Conservation (phyloP, 2,113 vertebrate species). For the Vidua chalybeata region DNA sequence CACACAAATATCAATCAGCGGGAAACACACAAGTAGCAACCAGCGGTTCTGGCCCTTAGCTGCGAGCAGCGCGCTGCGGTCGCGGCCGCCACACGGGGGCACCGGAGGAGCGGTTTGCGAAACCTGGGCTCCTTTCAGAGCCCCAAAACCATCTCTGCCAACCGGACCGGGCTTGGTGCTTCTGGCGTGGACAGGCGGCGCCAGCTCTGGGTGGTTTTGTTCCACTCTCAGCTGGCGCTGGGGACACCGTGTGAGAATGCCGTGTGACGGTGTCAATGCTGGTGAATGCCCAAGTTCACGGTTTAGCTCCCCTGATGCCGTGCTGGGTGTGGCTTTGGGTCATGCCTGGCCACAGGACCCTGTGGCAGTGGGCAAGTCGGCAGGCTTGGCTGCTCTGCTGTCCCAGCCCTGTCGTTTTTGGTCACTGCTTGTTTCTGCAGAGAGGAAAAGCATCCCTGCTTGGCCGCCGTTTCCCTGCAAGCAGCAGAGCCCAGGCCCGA, state of each 20-base stretch:
- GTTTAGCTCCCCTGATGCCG: not conserved
- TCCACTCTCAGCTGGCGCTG: not conserved
- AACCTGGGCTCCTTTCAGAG: not conserved
- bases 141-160: not conserved
- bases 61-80: not conserved
- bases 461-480: not conserved
- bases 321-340: not conserved
- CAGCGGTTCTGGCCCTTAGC: too few species aligned
- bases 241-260: not conserved
- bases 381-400: not conserved
- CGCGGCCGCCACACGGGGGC: not conserved
- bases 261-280: too few species aligned
- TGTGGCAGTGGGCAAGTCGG: not conserved
- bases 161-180: not conserved
- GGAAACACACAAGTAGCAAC: too few species aligned
- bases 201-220: not conserved
- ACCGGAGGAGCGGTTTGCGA: too few species aligned
- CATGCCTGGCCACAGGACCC: not conserved
- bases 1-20: fast-evolving
- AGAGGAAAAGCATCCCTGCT: not conserved
- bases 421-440: not conserved
- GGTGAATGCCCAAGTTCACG: not conserved
- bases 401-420: not conserved
- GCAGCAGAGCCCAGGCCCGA: not conserved
- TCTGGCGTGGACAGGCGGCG: not conserved